Evolutionary conservation across 23 tunicate genomes (phyloP).

Genomic region (Phallusia fumigata): DNA sequence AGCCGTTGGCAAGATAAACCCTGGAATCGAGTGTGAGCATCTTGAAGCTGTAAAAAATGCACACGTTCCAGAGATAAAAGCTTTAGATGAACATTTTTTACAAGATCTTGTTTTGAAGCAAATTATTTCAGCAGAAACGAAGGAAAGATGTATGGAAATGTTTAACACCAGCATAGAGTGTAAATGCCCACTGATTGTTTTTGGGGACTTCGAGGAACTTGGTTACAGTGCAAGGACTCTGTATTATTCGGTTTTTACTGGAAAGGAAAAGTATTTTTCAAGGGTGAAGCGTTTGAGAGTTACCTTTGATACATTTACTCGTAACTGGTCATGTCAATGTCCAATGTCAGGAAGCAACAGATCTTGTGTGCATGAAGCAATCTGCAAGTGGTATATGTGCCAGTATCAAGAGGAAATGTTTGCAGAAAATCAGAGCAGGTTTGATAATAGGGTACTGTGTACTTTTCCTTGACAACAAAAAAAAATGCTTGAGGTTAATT

Average conservation of each 20-base stretch:
- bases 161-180: background rate
- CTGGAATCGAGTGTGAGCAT: background rate
- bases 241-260: conserved; percentile 1
- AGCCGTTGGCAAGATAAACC: background rate
- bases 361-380: conserved; percentile 5
- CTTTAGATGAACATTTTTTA: background rate
- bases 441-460: too few relatives aligned
- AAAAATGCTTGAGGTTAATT: too few relatives aligned
- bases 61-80: background rate
- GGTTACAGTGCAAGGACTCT: background rate
- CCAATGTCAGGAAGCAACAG: background rate
- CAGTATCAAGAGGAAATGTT: background rate
- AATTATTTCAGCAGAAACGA: background rate
- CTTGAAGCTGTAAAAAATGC: background rate
- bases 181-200: background rate
- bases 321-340: conserved; percentile 6
- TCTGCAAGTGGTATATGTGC: background rate
- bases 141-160: background rate
- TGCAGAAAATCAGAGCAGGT: background rate
- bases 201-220: background rate
- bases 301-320: background rate
- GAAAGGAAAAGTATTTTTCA: background rate
- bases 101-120: background rate
- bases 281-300: background rate
- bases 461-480: too few relatives aligned